A percentile compares a stretch with the other conserved stretches of the same genome.
These are phyloP conservation scores for Heterochromis multidens DNA, from an alignment of 2,113 vertebrate species.

Conservation along the genomic window DNA sequence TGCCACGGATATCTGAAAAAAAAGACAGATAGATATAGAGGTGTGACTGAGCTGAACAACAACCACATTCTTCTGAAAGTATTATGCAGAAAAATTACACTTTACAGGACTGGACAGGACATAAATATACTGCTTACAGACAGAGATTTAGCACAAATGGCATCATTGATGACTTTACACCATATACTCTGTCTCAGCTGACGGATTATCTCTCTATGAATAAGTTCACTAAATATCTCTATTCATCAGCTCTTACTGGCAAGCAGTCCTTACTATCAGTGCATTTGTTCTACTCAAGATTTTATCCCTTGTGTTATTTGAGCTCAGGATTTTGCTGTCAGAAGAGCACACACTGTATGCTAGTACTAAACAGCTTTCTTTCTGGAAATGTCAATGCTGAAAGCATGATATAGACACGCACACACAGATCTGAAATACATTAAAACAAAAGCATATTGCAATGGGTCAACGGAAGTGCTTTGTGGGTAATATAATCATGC, in stretches of 20 bases:
- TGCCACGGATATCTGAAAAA: conserved; percentile 91
- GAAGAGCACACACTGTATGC: background rate
- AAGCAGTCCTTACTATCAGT: background rate
- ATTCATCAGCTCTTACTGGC: background rate
- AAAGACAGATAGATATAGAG: background rate
- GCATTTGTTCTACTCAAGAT: background rate
- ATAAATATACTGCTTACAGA: background rate
- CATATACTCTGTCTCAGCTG: background rate
- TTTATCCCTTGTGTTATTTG: background rate
- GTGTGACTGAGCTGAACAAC: background rate
- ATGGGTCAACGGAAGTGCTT: background rate
- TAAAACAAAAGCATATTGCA: background rate
- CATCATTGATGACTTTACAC: background rate
- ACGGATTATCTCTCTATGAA: background rate
- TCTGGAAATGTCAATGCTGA: background rate
- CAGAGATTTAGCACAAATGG: background rate
- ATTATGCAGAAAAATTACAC: background rate
- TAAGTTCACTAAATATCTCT: conserved; percentile 5
- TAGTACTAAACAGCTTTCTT: background rate
- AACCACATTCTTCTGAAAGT: background rate
- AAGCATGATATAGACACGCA: background rate
- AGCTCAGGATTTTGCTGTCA: background rate
- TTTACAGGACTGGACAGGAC: background rate
- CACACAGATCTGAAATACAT: background rate
- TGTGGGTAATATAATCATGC: background rate